These are phyloP conservation scores for Cerceris ruficornis DNA, from an alignment of 2,888 invertebrate species.

Conservation along the genomic window DNA sequence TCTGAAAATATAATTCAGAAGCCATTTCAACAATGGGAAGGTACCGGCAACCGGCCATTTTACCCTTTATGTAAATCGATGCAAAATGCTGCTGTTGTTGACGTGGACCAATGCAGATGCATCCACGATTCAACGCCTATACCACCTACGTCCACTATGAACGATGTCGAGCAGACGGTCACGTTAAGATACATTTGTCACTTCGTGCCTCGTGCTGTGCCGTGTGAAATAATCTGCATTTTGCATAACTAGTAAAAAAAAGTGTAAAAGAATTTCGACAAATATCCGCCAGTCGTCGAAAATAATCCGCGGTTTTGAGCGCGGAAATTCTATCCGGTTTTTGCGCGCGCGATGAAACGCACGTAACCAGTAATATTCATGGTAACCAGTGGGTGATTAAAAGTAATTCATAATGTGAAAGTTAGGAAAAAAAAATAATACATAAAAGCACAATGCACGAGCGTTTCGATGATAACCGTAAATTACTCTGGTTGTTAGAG, in stretches of 20 bases:
- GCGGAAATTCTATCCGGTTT: background rate
- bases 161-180: constrained; percentile 39
- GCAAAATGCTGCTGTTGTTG: constrained; percentile 73
- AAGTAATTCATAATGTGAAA: too few relatives aligned
- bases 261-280: background rate
- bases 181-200: constrained; percentile 56
- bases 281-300: background rate
- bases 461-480: too few relatives aligned
- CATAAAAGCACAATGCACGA: too few relatives aligned
- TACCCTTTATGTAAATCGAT: constrained; percentile 81
- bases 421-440: too few relatives aligned
- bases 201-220: constrained; percentile 1
- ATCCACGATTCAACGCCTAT: constrained; percentile 15
- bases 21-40: constrained; percentile 75
- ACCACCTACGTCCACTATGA: constrained; percentile 10
- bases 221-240: constrained; percentile 12
- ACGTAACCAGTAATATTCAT: too few relatives aligned
- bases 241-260: constrained; percentile 22
- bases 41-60: constrained; percentile 68
- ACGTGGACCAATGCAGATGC: constrained; percentile 3
- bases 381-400: too few relatives aligned
- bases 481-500: too few relatives aligned
- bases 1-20: constrained; percentile 76
- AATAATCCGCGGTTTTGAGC: background rate
- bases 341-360: too few relatives aligned